Evolutionary conservation across 2,797 vertebrate genomes (phyloP).

Genomic region (Leptodactylus fallax): DNA sequence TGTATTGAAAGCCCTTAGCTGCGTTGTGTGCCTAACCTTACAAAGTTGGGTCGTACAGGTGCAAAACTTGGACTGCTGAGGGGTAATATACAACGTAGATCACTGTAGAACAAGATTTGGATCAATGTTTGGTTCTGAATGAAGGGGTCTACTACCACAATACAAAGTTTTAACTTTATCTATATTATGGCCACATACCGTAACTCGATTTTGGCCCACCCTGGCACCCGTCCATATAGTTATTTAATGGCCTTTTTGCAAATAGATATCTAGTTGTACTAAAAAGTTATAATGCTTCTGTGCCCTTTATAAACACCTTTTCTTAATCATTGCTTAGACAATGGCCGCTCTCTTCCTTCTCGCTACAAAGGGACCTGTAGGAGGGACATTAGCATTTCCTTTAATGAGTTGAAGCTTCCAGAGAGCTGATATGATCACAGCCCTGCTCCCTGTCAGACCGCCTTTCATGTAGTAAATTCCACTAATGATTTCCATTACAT

Average conservation of each 20-base stretch:
- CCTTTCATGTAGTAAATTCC: slow-evolving; percentile 8
- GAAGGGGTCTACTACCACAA: too few relatives aligned
- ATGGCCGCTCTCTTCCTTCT: not conserved
- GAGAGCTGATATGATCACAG: slow-evolving; percentile 22
- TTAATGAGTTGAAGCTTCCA: slow-evolving; percentile 1
- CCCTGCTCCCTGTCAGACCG: not conserved
- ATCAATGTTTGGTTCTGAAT: too few relatives aligned
- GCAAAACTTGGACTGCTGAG: too few relatives aligned
- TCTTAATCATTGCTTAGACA: not conserved
- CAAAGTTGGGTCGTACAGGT: too few relatives aligned
- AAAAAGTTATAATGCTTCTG: slow-evolving; percentile 1
- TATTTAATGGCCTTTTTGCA: not conserved
- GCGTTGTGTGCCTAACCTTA: too few relatives aligned
- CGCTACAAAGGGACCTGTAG: not conserved
- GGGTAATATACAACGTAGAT: too few relatives aligned
- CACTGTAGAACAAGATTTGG: too few relatives aligned
- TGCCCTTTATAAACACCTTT: slow-evolving; percentile 2
- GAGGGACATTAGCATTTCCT: slow-evolving; percentile 40
- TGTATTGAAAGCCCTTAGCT: too few relatives aligned
- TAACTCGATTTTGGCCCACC: too few relatives aligned
- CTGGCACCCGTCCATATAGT: too few relatives aligned
- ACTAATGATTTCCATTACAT: slow-evolving; percentile 26
- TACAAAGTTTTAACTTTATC: too few relatives aligned
- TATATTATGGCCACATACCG: too few relatives aligned
- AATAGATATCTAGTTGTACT: not conserved